Percentiles rank a stretch among this genome's conserved stretches.
Evolutionary conservation across 2,113 vertebrate genomes (phyloP).

Genomic region (Scolopax mira): DNA sequence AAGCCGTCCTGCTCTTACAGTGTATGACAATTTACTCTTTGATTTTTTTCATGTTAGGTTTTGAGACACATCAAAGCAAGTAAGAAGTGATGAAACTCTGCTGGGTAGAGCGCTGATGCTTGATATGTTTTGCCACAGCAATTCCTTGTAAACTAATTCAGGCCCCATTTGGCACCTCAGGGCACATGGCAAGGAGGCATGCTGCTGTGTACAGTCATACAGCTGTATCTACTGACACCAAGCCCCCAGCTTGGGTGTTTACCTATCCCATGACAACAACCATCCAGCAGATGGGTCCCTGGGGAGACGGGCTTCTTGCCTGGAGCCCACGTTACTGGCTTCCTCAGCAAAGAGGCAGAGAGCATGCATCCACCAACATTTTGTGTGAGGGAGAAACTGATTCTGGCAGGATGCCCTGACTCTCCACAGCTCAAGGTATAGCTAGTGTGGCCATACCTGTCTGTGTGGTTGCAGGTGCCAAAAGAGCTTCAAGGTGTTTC

Average conservation of each 20-base stretch:
- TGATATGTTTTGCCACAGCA: not conserved
- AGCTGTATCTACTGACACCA: not conserved
- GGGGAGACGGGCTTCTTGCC: not conserved
- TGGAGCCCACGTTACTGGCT: not conserved
- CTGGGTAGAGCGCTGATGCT: rapidly evolving
- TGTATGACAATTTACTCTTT: not conserved
- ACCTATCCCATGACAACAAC: not conserved
- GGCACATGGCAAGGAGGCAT: not conserved
- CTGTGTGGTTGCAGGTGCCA: not conserved
- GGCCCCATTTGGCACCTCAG: not conserved
- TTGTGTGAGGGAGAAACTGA: not conserved
- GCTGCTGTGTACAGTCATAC: not conserved
- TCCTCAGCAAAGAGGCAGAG: not conserved
- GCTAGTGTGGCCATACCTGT: no score
- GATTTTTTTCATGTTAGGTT: not conserved
- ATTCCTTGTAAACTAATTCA: not conserved
- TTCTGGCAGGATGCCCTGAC: not conserved
- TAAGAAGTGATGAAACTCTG: not conserved
- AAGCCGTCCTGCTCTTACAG: not conserved
- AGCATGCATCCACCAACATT: rapidly evolving
- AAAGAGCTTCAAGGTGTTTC: not conserved
- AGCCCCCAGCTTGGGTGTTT: no score
- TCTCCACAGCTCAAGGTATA: not conserved
- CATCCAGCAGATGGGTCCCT: not conserved
- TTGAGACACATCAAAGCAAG: not conserved